Evolutionary conservation across 2,888 invertebrate species (phyloP).

Genomic region (Imbricaverruca yamaguchii): DNA sequence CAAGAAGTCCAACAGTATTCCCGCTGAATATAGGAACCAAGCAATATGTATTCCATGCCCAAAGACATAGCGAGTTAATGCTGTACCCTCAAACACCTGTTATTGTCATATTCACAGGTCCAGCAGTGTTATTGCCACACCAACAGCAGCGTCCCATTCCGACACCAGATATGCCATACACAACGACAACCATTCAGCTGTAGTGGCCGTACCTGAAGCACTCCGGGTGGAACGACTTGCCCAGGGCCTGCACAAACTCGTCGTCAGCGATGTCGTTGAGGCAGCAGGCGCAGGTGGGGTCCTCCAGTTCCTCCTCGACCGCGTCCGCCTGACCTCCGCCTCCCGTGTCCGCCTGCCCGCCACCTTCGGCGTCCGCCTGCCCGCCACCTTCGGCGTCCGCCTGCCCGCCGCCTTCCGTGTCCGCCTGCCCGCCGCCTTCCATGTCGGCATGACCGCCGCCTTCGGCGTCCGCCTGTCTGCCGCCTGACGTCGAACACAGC

Average conservation of each 20-base stretch:
- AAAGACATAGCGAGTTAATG: too few relatives aligned
- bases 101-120: too few relatives aligned
- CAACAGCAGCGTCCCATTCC: too few relatives aligned
- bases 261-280: slow-evolving; percentile 64
- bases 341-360: too few relatives aligned
- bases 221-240: slow-evolving; percentile 80
- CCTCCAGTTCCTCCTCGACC: slow-evolving; percentile 30
- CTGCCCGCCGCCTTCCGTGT: slow-evolving; percentile 3
- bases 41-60: too few relatives aligned
- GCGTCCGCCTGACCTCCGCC: background rate
- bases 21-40: too few relatives aligned
- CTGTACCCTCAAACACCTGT: too few relatives aligned
- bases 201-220: slow-evolving; percentile 60
- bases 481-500: background rate
- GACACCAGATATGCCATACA: too few relatives aligned
- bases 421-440: background rate
- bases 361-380: background rate
- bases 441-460: background rate
- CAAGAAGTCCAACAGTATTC: too few relatives aligned
- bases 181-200: background rate
- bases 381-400: background rate
- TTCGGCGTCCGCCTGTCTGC: background rate
- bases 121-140: too few relatives aligned
- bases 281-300: slow-evolving; percentile 59
- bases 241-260: slow-evolving; percentile 70